Conservation (phyloP, 2,888 invertebrate genomes). For the Muscina levida region DNA sequence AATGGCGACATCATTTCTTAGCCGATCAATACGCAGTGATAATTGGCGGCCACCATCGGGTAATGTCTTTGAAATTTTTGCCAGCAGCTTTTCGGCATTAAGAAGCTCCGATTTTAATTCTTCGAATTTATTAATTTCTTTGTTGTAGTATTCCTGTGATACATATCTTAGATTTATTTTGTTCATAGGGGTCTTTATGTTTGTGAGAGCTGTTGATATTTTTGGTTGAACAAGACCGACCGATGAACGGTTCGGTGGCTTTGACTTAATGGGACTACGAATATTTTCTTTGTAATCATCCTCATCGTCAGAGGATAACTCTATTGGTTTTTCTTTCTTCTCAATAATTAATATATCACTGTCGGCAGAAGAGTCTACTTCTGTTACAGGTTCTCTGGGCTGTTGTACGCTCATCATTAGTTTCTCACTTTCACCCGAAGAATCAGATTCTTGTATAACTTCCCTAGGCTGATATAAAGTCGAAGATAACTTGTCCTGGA, state of each 20-base stretch:
- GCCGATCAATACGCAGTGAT: constrained; percentile 79
- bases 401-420: constrained; percentile 73
- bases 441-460: constrained; percentile 37
- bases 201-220: constrained; percentile 61
- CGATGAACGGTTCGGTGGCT: background rate
- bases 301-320: constrained; percentile 69
- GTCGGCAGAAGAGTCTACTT: constrained; percentile 53
- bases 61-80: constrained; percentile 77
- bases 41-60: constrained; percentile 85
- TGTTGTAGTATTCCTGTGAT: constrained; percentile 75
- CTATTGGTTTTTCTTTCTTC: constrained; percentile 69
- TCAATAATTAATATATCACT: constrained; percentile 73
- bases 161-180: constrained; percentile 64
- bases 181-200: background rate
- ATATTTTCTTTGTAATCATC: constrained; percentile 64
- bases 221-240: constrained; percentile 71
- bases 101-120: constrained; percentile 80
- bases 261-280: constrained; percentile 41
- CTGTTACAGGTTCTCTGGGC: background rate
- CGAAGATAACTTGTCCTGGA: constrained; percentile 72
- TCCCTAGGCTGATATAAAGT: constrained; percentile 67
- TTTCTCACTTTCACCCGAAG: constrained; percentile 66
- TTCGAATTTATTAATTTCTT: constrained; percentile 80
- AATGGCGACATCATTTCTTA: constrained; percentile 80
- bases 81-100: constrained; percentile 74